Percentiles rank a stretch among this genome's conserved stretches.
Evolutionary conservation across 2,888 invertebrate genomes (phyloP).

Genomic region (Heliconius hortense): DNA sequence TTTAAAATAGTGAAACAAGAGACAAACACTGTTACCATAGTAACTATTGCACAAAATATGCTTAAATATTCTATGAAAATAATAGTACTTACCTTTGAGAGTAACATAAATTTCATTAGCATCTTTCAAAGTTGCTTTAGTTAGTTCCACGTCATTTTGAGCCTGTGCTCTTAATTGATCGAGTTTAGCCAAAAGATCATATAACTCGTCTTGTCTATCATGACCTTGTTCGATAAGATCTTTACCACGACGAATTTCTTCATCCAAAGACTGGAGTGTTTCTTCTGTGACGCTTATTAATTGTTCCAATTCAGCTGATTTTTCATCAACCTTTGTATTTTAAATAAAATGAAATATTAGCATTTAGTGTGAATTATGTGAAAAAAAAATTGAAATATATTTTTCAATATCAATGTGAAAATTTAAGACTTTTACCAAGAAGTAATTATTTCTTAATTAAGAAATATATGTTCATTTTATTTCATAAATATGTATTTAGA

Average conservation of each 20-base stretch:
- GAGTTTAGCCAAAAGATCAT: constrained; percentile 89
- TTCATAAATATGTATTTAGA: neutral
- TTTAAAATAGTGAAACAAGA: too few relatives aligned
- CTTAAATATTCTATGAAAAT: neutral
- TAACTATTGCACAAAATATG: too few relatives aligned
- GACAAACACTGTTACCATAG: too few relatives aligned
- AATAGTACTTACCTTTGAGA: constrained; percentile 80
- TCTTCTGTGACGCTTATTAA: constrained; percentile 81
- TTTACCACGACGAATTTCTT: constrained; percentile 84
- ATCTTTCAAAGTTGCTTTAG: constrained; percentile 83
- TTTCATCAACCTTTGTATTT: constrained; percentile 79
- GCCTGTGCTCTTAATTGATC: constrained; percentile 89
- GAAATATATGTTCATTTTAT: neutral
- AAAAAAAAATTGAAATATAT: neutral
- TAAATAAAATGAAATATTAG: neutral
- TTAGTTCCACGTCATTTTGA: constrained; percentile 90
- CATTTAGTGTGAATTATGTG: neutral
- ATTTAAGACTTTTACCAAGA: neutral
- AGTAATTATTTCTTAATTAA: neutral
- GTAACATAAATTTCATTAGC: constrained; percentile 88
- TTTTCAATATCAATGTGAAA: too few relatives aligned
- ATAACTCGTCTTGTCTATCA: constrained; percentile 86
- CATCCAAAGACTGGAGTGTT: constrained; percentile 83
- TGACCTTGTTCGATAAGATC: constrained; percentile 84
- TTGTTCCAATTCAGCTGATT: constrained; percentile 69